Evolutionary conservation across 2,113 vertebrate species (phyloP), one percentile per base, ranked within the genome.

Genomic region (Macrotus californicus): DNA sequence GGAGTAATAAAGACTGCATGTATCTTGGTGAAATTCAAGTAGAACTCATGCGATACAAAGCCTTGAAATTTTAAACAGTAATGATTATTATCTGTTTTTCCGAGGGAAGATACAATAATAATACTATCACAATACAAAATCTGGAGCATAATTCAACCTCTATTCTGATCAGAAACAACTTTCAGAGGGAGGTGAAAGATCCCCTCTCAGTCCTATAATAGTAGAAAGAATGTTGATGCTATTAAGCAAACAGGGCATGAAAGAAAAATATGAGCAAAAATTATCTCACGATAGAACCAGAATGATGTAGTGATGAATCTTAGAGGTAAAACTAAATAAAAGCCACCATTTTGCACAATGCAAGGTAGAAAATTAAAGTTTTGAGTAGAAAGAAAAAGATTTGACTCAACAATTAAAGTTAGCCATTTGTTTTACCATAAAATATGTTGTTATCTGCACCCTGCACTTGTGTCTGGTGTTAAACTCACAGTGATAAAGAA

Each of bases 171-270:
- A 80, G 24, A 46, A 87, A 9, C 22, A 67, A 26, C 5, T 43
- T 46, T 61, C n/a, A 43, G 0, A 9, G 1, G 1, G 21, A 46
- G 14, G 31, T 64, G 79, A 83, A 76, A 0, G 0, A 12, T 56
- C 13, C 3, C 12, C 31, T 94, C 2, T 69, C 18, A 85, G 31
- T 46, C 29, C 22, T 12, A 10, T n/a, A 67, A 39, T 5, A 56
- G 76, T 43, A 81, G 70, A 85, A 94, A 88, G 2, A 66, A 70
- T 46, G 6, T 5, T 83, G 19, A 64, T 66, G 12, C 9, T 69
- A 2, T 5, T 36, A 39, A 54, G 22, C 2, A 87, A 91, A 83
- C 5, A 5, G 67, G 5, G 5, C 22, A 39, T 22, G 29, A 46
- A 64, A 73, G 31, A 46, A 87, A 75, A 77, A 46, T 0, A 24